phyloP scores from a whole-genome alignment of 2,888 invertebrate species.

The Orthosia gothica region DNA sequence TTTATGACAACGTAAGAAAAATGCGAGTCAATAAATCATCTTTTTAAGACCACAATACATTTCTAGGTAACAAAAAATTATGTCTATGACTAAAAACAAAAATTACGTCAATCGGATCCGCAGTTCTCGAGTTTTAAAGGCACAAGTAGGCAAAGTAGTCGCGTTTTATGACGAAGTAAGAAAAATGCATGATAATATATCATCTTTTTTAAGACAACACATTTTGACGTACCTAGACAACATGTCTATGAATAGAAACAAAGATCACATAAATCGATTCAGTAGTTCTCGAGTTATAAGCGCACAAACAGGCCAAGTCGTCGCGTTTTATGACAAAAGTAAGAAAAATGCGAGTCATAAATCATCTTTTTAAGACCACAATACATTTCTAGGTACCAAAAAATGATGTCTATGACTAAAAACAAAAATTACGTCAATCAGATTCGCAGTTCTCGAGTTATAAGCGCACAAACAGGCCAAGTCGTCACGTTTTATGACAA shows the following conservation, averaged over 20 bases:
- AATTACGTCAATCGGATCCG: background rate
- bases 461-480: background rate
- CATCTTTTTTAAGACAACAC: conserved; percentile 11
- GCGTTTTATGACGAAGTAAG: background rate
- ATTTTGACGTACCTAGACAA: too few relatives aligned
- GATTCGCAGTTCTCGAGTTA: too few relatives aligned
- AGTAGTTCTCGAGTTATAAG: background rate
- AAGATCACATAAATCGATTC: background rate
- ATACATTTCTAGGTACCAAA: background rate
- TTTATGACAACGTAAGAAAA: background rate
- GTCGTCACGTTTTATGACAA: background rate
- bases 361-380: conserved; percentile 21
- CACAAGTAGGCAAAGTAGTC: background rate
- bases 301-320: background rate
- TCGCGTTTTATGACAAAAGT: background rate
- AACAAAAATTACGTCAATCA: background rate
- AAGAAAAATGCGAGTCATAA: conserved; percentile 17
- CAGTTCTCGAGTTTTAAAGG: background rate
- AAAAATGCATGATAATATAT: conserved; percentile 23
- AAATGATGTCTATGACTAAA: background rate
- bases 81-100: background rate
- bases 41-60: conserved; percentile 14
- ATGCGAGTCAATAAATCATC: conserved; percentile 31
- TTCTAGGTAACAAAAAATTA: too few relatives aligned
- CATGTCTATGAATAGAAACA: background rate